Conservation (phyloP, 2,888 invertebrate species). For the Xestia sexstrigata region DNA sequence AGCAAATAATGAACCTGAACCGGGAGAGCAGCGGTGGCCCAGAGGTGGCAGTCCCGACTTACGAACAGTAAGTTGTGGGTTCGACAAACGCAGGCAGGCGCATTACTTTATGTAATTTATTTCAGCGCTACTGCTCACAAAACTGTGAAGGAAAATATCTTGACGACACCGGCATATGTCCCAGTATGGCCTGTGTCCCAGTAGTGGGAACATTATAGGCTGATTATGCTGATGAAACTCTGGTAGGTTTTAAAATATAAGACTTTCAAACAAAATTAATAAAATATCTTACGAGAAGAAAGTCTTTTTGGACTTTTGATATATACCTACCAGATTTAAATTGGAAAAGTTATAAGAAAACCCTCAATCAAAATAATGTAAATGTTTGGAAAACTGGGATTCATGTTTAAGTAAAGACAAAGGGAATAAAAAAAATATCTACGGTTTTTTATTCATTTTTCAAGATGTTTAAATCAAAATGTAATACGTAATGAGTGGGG, state of each 20-base stretch:
- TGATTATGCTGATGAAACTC: too few relatives aligned
- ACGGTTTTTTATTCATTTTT: background rate
- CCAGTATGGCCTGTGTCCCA: too few relatives aligned
- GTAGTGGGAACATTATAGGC: too few relatives aligned
- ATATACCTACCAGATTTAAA: constrained; percentile 36
- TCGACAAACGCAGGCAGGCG: too few relatives aligned
- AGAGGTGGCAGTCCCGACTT: too few relatives aligned
- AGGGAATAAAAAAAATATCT: background rate
- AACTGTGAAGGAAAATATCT: too few relatives aligned
- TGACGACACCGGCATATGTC: too few relatives aligned
- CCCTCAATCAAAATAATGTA: constrained; percentile 26
- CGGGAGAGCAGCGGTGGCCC: too few relatives aligned
- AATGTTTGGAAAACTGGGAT: background rate
- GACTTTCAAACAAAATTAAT: constrained; percentile 35
- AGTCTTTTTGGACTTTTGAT: constrained; percentile 19
- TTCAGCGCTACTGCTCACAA: too few relatives aligned
- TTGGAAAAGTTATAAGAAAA: constrained; percentile 48
- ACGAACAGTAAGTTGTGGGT: too few relatives aligned
- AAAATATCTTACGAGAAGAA: constrained; percentile 27
- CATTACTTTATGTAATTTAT: too few relatives aligned
- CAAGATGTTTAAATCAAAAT: background rate
- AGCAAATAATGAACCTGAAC: too few relatives aligned
- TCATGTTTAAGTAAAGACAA: constrained; percentile 5
- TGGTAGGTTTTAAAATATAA: background rate
- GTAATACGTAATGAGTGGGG: background rate